A percentile compares a stretch with the other conserved stretches of the same genome.
These are phyloP conservation scores for Bufotes viridis DNA, from an alignment of 2,797 vertebrate species.

Conservation along the genomic window DNA sequence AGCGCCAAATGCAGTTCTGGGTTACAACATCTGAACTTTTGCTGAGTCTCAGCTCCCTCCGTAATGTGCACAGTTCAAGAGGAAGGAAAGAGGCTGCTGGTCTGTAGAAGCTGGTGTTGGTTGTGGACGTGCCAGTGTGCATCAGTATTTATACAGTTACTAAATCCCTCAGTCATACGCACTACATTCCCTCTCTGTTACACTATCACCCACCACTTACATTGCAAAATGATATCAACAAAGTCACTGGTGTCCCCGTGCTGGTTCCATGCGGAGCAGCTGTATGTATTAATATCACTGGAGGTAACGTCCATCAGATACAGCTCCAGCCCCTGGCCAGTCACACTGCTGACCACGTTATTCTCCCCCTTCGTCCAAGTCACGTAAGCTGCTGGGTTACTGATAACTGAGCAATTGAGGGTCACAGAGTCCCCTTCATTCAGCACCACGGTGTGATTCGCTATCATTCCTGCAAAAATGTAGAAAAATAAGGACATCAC, in stretches of 20 bases:
- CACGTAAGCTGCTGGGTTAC: conserved; percentile 35
- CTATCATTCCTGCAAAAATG: background rate
- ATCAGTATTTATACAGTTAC: background rate
- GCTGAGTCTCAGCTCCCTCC: too few relatives aligned
- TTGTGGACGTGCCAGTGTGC: too few relatives aligned
- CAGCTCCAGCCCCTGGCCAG: background rate
- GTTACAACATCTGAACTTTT: too few relatives aligned
- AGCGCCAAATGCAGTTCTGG: too few relatives aligned
- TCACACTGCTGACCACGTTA: conserved; percentile 9
- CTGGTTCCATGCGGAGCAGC: conserved; percentile 30
- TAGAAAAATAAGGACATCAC: background rate
- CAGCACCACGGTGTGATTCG: background rate
- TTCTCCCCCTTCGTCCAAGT: conserved; percentile 32
- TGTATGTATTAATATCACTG: conserved; percentile 17
- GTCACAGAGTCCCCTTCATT: conserved; percentile 17
- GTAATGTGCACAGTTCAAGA: too few relatives aligned
- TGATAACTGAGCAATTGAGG: conserved; percentile 3
- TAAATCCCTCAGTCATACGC: background rate
- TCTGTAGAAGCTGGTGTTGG: too few relatives aligned
- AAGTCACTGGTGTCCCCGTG: conserved; percentile 15
- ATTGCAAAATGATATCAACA: conserved; percentile 9
- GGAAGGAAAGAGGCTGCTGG: too few relatives aligned
- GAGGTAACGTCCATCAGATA: background rate
- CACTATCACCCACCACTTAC: conserved; percentile 11
- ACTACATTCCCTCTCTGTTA: background rate